Percentiles rank a stretch among this genome's conserved stretches.
phyloP scores from a whole-genome alignment of 2,888 invertebrate species.

The Philereme transversata region DNA sequence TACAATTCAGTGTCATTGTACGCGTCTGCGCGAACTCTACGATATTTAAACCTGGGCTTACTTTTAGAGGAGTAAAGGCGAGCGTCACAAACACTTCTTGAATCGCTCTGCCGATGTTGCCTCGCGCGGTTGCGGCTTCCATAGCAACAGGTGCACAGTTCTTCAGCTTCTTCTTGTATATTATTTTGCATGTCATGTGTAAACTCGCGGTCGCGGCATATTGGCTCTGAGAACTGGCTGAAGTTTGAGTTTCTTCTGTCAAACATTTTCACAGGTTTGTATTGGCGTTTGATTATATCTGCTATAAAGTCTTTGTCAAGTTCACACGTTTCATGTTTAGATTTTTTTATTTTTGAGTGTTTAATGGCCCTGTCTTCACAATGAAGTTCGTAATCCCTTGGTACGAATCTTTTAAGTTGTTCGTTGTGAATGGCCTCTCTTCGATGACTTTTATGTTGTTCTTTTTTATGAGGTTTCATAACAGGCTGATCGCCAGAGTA shows the following conservation, averaged over 20 bases:
- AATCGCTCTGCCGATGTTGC: conserved; percentile 40
- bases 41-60: conserved; percentile 46
- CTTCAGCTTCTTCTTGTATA: conserved; percentile 53
- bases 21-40: conserved; percentile 44
- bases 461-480: conserved; percentile 40
- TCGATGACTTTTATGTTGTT: conserved; percentile 29
- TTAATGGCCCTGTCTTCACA: conserved; percentile 39
- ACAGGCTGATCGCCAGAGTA: conserved; percentile 37
- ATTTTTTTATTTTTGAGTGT: conserved; percentile 39
- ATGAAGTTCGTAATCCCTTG: conserved; percentile 30
- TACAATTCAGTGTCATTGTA: conserved; percentile 67
- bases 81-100: conserved; percentile 67
- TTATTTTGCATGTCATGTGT: conserved; percentile 42
- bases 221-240: conserved; percentile 71
- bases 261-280: conserved; percentile 66
- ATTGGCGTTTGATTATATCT: conserved; percentile 70
- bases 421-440: conserved; percentile 42
- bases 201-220: conserved; percentile 70
- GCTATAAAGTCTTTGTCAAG: conserved; percentile 68
- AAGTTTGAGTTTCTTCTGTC: conserved; percentile 60
- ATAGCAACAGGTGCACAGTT: conserved; percentile 64
- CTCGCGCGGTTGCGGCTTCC: conserved; percentile 28
- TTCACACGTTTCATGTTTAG: conserved; percentile 41
- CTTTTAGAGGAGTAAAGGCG: conserved; percentile 61
- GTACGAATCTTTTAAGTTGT: conserved; percentile 31